Percentiles rank a stretch among this genome's conserved stretches.
Evolutionary conservation across 2,888 invertebrate species (phyloP).

Genomic region (Drepanosiphum platanoidis): DNA sequence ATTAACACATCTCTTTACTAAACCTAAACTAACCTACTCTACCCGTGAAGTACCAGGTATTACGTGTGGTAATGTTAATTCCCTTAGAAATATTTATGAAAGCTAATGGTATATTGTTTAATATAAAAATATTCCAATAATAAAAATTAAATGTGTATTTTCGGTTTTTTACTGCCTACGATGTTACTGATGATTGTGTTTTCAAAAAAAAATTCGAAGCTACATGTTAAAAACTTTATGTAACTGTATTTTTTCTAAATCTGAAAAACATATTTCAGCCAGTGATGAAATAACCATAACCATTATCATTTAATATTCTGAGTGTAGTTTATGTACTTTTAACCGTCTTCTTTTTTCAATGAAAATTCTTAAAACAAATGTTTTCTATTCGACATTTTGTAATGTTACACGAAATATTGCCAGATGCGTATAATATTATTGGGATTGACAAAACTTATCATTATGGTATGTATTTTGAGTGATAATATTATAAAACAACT

Average conservation of each 20-base stretch:
- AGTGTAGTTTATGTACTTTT: background rate
- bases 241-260: background rate
- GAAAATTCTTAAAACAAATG: slow-evolving; percentile 22
- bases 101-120: background rate
- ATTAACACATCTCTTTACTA: background rate
- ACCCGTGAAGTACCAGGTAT: no score
- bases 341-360: slow-evolving; percentile 23
- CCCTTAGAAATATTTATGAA: background rate
- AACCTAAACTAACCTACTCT: no score
- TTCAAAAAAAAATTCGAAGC: background rate
- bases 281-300: slow-evolving; percentile 24
- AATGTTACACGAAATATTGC: slow-evolving; percentile 12
- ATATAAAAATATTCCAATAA: background rate
- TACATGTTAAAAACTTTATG: slow-evolving; percentile 14
- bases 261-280: background rate
- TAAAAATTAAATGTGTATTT: background rate
- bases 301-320: slow-evolving; percentile 37
- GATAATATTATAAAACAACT: no score
- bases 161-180: background rate
- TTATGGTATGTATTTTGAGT: background rate
- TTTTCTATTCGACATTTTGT: slow-evolving; percentile 1
- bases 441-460: no score
- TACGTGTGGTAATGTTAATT: background rate
- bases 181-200: background rate
- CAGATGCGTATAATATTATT: slow-evolving; percentile 4